Base-by-base conservation (phyloP, 2,113 vertebrate genomes). In the Rutilus rutilus region DNA sequence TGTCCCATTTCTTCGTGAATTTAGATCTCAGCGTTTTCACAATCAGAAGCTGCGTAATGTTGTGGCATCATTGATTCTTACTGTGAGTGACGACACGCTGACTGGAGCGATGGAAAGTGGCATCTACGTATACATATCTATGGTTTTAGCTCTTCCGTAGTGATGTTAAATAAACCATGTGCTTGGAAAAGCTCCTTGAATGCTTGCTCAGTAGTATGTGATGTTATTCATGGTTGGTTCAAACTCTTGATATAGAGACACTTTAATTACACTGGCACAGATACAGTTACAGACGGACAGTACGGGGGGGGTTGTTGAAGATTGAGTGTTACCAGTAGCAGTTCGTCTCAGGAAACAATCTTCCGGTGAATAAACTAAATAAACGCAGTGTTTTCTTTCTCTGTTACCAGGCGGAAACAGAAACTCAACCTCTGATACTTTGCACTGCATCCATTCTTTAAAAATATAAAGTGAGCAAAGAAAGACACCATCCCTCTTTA, bases 141-240 rank as follows among this genome's bases (percentile, higher is more conserved):
- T 42, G 42, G 7, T 42, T 42, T 73, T 19, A 74, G 30, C 42
- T 67, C 10, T 76, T 9, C 14, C 36, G 21, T 60, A n/a, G 76
- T 19, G 21, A 9, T 64, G 57, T 86, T 75, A 64, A 45, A 65
- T 76, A 82, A 59, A 52, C 54, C 54, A 15, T 12, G 33, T n/a
- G 52, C 78, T 74, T 60, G 77, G 8, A 81, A 81, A 82, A 45
- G 57, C 78, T 76, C 54, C 65, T 8, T 7, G 59, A 64, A 75
- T 81, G 36, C 85, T 86, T 71, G 23, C 65, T 82, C 85, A 65
- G 78, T 81, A 57, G 47, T 39, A 25, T 76, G 69, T 75, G 71
- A 14, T 52, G 85, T 64, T 65, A 82, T 86, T 76, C 21, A 76
- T 75, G 60, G 69, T 82, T 62, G 73, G 57, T 82, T 62, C 78